Percentiles rank a stretch among this genome's conserved stretches.
Conservation (phyloP, 1,140 invertebrate genomes). For the Polypedilum vanderplanki region DNA sequence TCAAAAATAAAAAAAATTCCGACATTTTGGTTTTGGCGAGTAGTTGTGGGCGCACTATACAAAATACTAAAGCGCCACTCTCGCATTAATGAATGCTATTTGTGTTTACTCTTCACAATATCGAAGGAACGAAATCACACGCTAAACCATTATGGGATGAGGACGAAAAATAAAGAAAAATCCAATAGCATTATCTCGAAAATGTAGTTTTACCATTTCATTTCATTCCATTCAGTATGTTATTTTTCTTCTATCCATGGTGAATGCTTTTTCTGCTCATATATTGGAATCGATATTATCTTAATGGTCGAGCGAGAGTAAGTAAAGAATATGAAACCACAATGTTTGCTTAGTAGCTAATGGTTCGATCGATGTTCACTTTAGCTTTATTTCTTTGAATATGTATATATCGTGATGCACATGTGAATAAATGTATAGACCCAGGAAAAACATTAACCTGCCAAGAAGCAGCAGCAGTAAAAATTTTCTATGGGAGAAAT, state of each 20-base stretch:
- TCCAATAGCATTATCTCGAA: constrained; percentile 13
- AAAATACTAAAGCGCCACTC: background rate
- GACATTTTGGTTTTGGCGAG: background rate
- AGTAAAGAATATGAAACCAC: background rate
- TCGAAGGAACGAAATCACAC: background rate
- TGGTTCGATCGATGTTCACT: constrained; percentile 1
- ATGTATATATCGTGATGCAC: background rate
- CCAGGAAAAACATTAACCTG: too few relatives aligned
- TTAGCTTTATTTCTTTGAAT: background rate
- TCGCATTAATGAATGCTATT: background rate
- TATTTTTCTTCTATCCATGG: constrained; percentile 11
- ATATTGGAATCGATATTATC: constrained; percentile 25
- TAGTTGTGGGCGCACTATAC: background rate
- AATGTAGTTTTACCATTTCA: background rate
- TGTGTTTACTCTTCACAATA: constrained; percentile 2
- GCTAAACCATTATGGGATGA: background rate
- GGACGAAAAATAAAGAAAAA: background rate
- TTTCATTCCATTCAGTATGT: background rate
- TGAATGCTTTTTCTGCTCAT: background rate
- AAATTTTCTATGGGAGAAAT: too few relatives aligned
- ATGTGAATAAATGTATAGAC: too few relatives aligned
- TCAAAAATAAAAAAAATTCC: too few relatives aligned
- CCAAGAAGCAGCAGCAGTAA: too few relatives aligned
- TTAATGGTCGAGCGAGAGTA: constrained; percentile 4
- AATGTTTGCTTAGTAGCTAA: constrained; percentile 23